Conservation (phyloP, 2,113 vertebrate species). For the Regulus satrapa region DNA sequence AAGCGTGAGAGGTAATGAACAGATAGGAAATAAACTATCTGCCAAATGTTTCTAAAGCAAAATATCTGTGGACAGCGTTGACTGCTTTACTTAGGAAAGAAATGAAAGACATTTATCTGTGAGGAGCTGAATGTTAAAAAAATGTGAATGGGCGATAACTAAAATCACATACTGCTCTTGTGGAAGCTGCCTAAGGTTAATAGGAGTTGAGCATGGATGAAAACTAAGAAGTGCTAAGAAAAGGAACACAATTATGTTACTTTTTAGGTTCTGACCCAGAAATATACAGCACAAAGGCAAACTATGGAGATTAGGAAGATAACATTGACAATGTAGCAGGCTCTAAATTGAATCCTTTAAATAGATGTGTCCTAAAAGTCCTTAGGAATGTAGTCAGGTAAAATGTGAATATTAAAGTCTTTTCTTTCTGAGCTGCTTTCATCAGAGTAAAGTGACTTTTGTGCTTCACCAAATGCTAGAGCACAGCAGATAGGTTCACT, state of each 20-base stretch:
- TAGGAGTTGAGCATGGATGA: background rate
- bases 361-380: background rate
- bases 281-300: background rate
- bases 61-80: background rate
- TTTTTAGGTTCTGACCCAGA: background rate
- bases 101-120: background rate
- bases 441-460: conserved; percentile 11
- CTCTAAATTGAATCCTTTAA: background rate
- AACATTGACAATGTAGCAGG: background rate
- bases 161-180: background rate
- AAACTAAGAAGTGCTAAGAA: background rate
- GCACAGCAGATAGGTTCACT: background rate
- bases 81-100: background rate
- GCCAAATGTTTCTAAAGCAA: background rate
- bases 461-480: background rate
- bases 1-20: background rate
- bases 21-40: background rate
- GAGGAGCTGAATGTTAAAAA: background rate
- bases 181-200: background rate
- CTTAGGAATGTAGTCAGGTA: background rate
- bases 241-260: background rate
- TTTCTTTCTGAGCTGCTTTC: background rate
- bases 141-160: fast-evolving
- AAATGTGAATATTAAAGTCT: background rate
- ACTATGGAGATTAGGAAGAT: background rate